Evolutionary conservation across 2,888 invertebrate genomes (phyloP).

Genomic region (Drosophila aldrichi): DNA sequence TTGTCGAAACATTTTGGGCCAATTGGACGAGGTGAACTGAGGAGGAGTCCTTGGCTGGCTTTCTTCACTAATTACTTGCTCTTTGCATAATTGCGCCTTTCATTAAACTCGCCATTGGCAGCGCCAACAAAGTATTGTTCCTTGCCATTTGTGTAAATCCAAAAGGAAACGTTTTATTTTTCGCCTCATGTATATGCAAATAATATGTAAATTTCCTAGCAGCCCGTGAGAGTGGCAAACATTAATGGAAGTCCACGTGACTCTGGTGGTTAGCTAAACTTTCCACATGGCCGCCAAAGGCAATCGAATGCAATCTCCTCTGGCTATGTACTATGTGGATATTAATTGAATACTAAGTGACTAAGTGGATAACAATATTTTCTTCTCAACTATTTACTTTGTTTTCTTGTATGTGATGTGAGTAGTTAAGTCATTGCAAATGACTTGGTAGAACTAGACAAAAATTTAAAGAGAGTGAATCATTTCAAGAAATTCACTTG

Average conservation of each 20-base stretch:
- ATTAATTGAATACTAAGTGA: conserved; percentile 56
- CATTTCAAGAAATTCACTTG: too few species aligned
- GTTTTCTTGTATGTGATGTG: conserved; percentile 13
- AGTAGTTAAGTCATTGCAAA: not conserved
- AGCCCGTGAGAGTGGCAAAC: conserved; percentile 30
- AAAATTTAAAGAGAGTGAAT: too few species aligned
- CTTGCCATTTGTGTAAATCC: conserved; percentile 60
- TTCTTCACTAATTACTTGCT: conserved; percentile 74
- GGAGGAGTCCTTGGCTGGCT: conserved; percentile 29
- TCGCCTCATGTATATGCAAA: conserved; percentile 76
- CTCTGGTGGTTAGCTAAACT: conserved; percentile 34
- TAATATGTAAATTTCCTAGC: conserved; percentile 69
- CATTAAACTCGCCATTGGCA: conserved; percentile 60
- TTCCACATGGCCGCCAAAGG: conserved; percentile 51
- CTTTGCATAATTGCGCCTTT: conserved; percentile 77
- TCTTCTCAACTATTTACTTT: conserved; percentile 32
- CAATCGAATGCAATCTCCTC: conserved; percentile 35
- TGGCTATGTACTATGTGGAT: conserved; percentile 14
- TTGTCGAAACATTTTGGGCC: conserved; percentile 30
- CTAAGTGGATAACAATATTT: conserved; percentile 48
- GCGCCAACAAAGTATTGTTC: conserved; percentile 22
- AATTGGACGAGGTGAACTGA: conserved; percentile 14
- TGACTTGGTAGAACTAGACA: too few species aligned
- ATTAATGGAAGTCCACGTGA: conserved; percentile 9
- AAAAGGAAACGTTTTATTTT: conserved; percentile 57